Percentiles rank a stretch among this genome's conserved stretches.
Evolutionary conservation across 2,888 invertebrate species (phyloP).

Genomic region (Spisula subtruncata): DNA sequence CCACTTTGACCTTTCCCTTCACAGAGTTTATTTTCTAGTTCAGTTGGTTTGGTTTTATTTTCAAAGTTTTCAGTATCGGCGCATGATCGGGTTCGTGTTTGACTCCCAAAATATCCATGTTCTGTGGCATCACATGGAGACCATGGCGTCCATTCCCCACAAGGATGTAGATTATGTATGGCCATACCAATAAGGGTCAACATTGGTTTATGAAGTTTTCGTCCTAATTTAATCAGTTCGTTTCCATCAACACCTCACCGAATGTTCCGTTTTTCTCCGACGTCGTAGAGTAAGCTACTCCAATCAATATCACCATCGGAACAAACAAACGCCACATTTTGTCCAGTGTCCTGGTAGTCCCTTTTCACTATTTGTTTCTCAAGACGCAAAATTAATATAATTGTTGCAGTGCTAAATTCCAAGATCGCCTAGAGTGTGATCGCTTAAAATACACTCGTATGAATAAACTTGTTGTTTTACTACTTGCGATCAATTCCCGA

Average conservation of each 20-base stretch:
- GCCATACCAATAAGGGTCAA: constrained; percentile 32
- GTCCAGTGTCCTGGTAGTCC: not conserved
- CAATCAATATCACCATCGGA: not conserved
- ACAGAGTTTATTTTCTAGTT: not conserved
- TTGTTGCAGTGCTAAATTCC: too few relatives aligned
- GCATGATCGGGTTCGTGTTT: constrained; percentile 29
- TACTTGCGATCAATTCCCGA: too few relatives aligned
- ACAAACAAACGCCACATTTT: not conserved
- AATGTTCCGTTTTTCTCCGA: constrained; percentile 19
- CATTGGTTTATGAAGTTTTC: not conserved
- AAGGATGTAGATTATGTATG: constrained; percentile 20
- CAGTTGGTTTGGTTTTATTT: not conserved
- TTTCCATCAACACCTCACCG: constrained; percentile 16
- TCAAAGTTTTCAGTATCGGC: not conserved
- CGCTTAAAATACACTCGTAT: too few relatives aligned
- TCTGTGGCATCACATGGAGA: not conserved
- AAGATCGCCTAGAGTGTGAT: too few relatives aligned
- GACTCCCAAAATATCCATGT: not conserved
- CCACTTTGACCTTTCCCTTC: not conserved
- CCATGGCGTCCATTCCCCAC: constrained; percentile 31
- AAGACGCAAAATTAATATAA: too few relatives aligned
- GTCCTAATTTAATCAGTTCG: not conserved
- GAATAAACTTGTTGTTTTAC: too few relatives aligned
- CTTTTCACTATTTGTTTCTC: too few relatives aligned
- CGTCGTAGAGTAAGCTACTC: not conserved